Base-by-base conservation (phyloP, 2,113 vertebrate species). In the Zosterops japonicus region DNA sequence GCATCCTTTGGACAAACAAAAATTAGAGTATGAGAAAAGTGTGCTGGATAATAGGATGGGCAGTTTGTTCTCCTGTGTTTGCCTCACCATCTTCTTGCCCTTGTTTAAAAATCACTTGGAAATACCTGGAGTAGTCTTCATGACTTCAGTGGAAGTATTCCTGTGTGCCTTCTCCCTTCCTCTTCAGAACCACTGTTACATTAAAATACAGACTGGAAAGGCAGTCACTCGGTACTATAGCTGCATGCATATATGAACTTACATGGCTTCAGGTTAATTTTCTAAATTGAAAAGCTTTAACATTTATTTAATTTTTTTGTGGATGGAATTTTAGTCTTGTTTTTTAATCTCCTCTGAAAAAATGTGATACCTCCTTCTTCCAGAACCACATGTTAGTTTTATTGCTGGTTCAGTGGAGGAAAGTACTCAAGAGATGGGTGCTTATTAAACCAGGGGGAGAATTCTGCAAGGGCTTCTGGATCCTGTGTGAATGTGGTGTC, bases 401-500 rank as follows among this genome's bases (percentile, higher is more conserved):
- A 33, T 56, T 83, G 59, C 42, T n/a, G 55, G 13, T 35, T 94
- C 39, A 35, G 28, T 55, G 56, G n/a, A 86, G 57, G 47, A 71
- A 19, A 47, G 27, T 31, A 17, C 49, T 78, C 0, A 0, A 25
- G 57, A n/a, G 29, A 56, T 8, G 31, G 10, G 23, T 63, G 56
- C 42, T 28, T 83, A 4, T 35, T 57, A 15, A 61, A 50, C 22
- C 0, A 0, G 2, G 17, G 8, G 11, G 23, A 29, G 55, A 80
- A 14, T 74, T 42, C 59, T 35, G 25, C 17, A 6, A 6, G 39
- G 44, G 31, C 4, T 81, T 36, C 22, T 60, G 59, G 50, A 7
- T 90, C 39, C 36, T 1, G 0, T n/a, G 52, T 8, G 33, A 61
- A 12, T 41, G 17, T 2, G 0, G 29, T 47, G 44, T 47, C 52